Evolutionary conservation across 2,888 invertebrate genomes (phyloP).

Genomic region (Metacarcinus magister): DNA sequence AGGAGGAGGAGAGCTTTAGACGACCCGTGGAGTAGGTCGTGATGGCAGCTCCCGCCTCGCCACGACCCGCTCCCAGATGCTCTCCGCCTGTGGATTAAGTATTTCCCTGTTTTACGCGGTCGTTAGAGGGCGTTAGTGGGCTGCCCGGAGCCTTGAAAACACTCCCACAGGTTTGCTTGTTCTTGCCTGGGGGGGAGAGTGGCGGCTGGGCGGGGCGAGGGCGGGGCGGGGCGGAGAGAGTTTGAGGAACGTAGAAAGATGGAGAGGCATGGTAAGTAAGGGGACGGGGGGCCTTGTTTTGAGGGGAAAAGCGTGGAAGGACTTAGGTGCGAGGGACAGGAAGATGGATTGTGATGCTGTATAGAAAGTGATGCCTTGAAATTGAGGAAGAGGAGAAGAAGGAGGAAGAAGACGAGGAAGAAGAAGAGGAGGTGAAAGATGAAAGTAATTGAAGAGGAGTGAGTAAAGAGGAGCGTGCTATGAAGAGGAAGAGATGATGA

Average conservation of each 20-base stretch:
- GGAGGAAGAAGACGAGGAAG: neutral
- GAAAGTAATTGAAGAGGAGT: neutral
- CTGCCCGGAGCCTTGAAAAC: neutral
- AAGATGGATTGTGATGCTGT: neutral
- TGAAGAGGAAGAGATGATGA: neutral
- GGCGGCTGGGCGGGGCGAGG: neutral
- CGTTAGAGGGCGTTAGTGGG: conserved; percentile 21
- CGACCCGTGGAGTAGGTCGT: conserved; percentile 1
- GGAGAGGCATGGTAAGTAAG: neutral
- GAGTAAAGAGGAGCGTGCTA: neutral
- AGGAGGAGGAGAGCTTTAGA: neutral
- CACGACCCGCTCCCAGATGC: neutral
- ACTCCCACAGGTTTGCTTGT: neutral
- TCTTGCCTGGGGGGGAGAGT: neutral
- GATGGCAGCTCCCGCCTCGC: neutral
- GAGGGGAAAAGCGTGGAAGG: neutral
- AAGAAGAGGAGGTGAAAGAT: neutral
- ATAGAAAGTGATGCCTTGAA: neutral
- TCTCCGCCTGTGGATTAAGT: conserved; percentile 55
- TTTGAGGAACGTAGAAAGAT: neutral
- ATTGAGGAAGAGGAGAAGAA: neutral
- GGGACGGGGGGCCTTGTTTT: no score
- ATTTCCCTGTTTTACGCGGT: conserved; percentile 22
- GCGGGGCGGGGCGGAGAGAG: neutral
- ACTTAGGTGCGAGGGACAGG: neutral